Base-by-base conservation (phyloP, 2,888 invertebrate species). In the Cheilosia variabilis region DNA sequence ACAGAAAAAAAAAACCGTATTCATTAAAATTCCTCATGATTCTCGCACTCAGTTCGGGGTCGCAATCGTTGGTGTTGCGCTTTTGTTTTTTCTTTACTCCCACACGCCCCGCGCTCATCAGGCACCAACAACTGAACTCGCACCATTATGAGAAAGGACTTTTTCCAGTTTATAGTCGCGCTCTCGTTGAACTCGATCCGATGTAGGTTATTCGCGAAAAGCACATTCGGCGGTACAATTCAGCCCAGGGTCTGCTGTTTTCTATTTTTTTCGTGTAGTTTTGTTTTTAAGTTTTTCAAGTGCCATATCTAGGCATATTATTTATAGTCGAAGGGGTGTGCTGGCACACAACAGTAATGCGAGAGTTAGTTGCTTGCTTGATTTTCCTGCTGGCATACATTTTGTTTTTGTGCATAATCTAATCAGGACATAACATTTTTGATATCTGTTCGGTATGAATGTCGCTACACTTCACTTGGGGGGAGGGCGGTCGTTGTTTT, bases 351-450 rank as follows among this genome's bases (percentile, higher is more conserved):
- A 63, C 34, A 43, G 31, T 43, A 24, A 15, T 2, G 17, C 15
- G 43, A n/a, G 31, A 52, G 52, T 52, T 43, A 57, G 45, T 79
- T 66, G 66, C 27, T 45, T 60, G 41, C 55, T 41, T 65, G 31
- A 55, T 62, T 75, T 57, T 62, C 57, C 69, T 81, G 31, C 19
- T 41, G 41, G 22, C n/a, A 4, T 41, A 24, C 41, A 52, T 71
- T 52, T 31, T 68, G n/a, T 78, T 17, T 69, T n/a, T 50, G 19
- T 73, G 19, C 52, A 22, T 58, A 79, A 75, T 84, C 52, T 84
- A 79, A 84, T 84, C 79, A 73, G 72, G 43, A 68, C 57, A 63
- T 83, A 79, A 75, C 75, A 84, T 84, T 75, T 84, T 84, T 84
- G 52, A 79, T 77, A 78, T 66, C 69, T 60, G 34, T 43, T 34